Base-by-base conservation (phyloP, 2,888 invertebrate species). In the Plebejus anna region DNA sequence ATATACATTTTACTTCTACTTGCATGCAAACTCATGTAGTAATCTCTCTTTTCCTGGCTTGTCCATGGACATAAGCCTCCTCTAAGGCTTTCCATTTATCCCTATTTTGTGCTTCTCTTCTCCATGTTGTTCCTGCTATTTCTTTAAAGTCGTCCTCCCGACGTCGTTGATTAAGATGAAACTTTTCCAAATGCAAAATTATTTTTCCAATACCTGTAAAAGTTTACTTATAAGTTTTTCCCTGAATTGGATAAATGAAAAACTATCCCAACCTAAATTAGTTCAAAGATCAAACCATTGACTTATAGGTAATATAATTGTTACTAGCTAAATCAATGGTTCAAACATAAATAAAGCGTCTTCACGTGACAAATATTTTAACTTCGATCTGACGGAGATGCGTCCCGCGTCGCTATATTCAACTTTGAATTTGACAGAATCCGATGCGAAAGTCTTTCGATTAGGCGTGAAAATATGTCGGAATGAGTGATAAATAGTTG, bases 401-500 rank as follows among this genome's bases (percentile, higher is more conserved):
- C 59, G 22, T 59, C 59, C 22, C 22, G 22, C 59, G n/a, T 7
- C 59, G 22, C 22, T 22, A 55, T 51, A 3, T 13, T n/a, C 59
- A 1, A n/a, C 22, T 22, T 1, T 22, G 22, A 59, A 59, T 66
- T 66, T 13, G 59, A 22, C 7, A n/a, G 59, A 66, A 66, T 66
- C 61, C 28, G 11, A 28, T 11, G 66, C 32, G 66, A 66, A 66
- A 66, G 66, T 66, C 13, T 66, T 66, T 16, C 36, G 16, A 66
- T 36, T 66, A 73, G 16, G 76, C 72, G 72, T 76, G 76, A 72
- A 59, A 72, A 59, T 71, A 76, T 76, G 76, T 70, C 57, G 76
- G 76, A 32, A 76, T 51, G 36, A 28, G 71, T 76, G 76, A 76
- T 72, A 76, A 59, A 72, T 76, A 61, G 57, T 76, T 72, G 76